Percentiles rank a stretch among this genome's conserved stretches.
Evolutionary conservation across 2,113 vertebrate genomes (phyloP).

Genomic region (Sylvia atricapilla): DNA sequence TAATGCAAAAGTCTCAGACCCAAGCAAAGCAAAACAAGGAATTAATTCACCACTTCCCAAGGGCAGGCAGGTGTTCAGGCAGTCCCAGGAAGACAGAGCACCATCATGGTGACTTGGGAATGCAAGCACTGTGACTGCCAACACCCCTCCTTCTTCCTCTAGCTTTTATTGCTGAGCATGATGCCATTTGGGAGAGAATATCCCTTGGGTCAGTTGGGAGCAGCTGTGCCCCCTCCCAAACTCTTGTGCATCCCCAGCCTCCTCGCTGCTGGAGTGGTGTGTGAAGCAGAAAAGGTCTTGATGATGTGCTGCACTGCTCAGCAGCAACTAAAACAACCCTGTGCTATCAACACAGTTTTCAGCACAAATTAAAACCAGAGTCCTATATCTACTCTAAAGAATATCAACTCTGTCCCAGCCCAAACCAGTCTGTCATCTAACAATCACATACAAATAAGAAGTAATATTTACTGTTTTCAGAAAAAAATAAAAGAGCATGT

Average conservation of each 20-base stretch:
- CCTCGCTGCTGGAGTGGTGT: fast-evolving
- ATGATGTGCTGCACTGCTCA: fast-evolving
- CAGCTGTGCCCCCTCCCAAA: background rate
- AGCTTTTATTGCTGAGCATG: background rate
- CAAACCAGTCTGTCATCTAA: background rate
- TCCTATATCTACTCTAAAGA: background rate
- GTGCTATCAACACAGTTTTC: background rate
- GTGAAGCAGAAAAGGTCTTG: background rate
- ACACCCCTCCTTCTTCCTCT: fast-evolving
- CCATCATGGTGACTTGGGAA: background rate
- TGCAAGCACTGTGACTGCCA: fast-evolving
- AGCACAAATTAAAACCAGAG: background rate
- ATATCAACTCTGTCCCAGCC: background rate
- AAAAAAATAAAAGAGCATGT: background rate
- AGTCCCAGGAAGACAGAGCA: background rate
- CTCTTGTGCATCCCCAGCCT: background rate
- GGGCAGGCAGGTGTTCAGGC: background rate
- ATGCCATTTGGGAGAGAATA: background rate
- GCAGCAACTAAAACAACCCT: background rate
- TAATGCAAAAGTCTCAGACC: background rate
- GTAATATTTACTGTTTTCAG: background rate
- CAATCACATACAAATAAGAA: background rate
- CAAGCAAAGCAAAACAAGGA: background rate
- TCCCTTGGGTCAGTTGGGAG: background rate
- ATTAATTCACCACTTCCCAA: background rate